Evolutionary conservation across 2,113 vertebrate species (phyloP).

Genomic region (Pseudonaja textilis): DNA sequence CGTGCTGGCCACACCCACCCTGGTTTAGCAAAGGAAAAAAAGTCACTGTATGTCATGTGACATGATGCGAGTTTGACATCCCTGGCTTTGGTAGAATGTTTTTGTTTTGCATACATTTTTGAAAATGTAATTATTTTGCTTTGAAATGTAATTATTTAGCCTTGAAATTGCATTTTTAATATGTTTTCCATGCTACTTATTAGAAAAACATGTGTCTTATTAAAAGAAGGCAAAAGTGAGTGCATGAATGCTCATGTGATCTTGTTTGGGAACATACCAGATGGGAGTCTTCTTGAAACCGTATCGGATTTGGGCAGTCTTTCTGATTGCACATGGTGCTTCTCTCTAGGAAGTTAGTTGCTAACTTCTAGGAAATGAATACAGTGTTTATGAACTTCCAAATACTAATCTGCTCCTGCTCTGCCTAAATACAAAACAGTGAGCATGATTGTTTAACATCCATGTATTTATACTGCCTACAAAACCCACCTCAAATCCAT

Average conservation of each 20-base stretch:
- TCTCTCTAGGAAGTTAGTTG: background rate
- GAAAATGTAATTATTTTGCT: background rate
- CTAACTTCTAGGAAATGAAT: slow-evolving; percentile 5
- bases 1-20: no score
- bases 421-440: background rate
- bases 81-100: background rate
- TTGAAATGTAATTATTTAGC: no score
- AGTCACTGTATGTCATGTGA: no score
- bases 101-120: background rate
- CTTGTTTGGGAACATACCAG: background rate
- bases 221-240: background rate
- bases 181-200: background rate
- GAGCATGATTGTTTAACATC: background rate
- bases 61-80: no score
- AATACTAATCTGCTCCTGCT: background rate
- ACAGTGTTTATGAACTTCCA: background rate
- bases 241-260: background rate
- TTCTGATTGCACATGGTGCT: background rate
- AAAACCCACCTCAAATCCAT: background rate
- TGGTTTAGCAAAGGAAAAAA: no score
- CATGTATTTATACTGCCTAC: background rate
- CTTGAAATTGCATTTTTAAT: background rate
- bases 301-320: slow-evolving; percentile 13
- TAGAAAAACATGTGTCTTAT: background rate
- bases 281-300: background rate